phyloP scores from a whole-genome alignment of 2,113 vertebrate species.

The Cygnus atratus region DNA sequence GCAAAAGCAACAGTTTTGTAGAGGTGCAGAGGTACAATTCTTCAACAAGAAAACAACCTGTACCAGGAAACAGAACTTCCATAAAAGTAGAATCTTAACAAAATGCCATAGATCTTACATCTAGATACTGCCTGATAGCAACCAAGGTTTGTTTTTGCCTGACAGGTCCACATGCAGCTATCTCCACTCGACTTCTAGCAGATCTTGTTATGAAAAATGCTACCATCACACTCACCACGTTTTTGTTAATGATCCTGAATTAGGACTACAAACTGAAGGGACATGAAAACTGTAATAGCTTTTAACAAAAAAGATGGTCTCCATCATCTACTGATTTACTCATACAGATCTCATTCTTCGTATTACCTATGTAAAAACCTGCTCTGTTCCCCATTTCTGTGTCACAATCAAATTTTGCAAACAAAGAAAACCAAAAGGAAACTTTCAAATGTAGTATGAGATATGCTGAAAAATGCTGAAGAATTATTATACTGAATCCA shows the following conservation, averaged over 20 bases:
- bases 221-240: neutral
- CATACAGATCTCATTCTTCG: neutral
- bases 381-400: neutral
- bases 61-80: neutral
- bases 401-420: neutral
- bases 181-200: neutral
- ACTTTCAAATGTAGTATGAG: neutral
- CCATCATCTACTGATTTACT: neutral
- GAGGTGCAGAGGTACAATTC: neutral
- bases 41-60: neutral
- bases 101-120: neutral
- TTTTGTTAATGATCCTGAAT: neutral
- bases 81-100: neutral
- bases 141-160: neutral
- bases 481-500: neutral
- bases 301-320: neutral
- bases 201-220: neutral
- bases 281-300: neutral
- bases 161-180: neutral
- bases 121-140: neutral
- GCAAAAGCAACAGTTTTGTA: neutral
- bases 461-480: neutral
- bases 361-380: neutral
- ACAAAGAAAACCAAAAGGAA: neutral
- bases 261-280: neutral